A percentile compares a stretch with the other conserved stretches of the same genome.
Conservation (phyloP, 2,113 vertebrate species). For the Rissa tridactyla region DNA sequence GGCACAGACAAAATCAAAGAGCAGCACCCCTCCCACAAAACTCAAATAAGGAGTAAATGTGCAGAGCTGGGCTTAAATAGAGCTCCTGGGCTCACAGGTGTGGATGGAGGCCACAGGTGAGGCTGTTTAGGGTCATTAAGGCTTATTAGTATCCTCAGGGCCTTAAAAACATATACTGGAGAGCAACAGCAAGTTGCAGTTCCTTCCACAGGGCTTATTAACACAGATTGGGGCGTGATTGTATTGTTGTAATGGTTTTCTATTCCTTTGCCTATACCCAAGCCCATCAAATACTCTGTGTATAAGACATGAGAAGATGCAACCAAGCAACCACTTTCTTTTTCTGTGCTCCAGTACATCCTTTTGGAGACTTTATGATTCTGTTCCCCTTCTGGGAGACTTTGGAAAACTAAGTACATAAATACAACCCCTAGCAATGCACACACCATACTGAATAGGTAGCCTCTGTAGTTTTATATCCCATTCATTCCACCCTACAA, state of each 20-base stretch:
- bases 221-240: neutral
- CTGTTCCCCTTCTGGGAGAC: neutral
- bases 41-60: rapidly evolving
- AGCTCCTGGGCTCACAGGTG: neutral
- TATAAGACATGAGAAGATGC: neutral
- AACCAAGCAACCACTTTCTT: neutral
- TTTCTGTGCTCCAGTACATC: neutral
- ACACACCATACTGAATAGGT: neutral
- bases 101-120: neutral
- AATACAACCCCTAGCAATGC: neutral
- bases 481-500: neutral
- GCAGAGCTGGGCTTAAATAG: neutral
- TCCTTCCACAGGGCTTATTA: neutral
- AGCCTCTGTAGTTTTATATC: neutral
- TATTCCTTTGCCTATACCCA: neutral
- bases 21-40: rapidly evolving
- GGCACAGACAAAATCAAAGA: rapidly evolving
- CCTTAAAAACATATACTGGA: neutral
- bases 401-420: neutral
- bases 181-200: neutral
- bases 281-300: neutral
- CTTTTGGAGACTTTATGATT: neutral
- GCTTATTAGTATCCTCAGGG: neutral
- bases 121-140: neutral
- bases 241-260: neutral